phyloP scores from a whole-genome alignment of 1,140 invertebrate genomes.

The Aphidius ervi region DNA sequence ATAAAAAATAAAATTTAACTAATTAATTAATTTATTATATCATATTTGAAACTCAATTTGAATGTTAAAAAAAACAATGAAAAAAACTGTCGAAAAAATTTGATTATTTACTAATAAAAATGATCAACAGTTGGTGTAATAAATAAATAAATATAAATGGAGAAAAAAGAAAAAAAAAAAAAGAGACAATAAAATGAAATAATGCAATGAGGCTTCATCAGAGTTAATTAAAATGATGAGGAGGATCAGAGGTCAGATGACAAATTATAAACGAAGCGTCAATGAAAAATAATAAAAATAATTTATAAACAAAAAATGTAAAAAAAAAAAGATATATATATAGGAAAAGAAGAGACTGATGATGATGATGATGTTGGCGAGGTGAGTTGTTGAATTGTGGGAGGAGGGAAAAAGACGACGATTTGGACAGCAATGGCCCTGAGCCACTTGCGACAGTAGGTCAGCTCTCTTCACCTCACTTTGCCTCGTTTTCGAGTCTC shows the following conservation, averaged over 20 bases:
- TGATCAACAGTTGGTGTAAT: too few relatives aligned
- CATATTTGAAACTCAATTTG: too few relatives aligned
- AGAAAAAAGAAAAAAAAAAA: background rate
- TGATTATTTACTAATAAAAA: too few relatives aligned
- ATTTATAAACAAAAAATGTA: constrained; percentile 9
- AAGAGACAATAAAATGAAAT: too few relatives aligned
- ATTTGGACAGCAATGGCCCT: constrained; percentile 51
- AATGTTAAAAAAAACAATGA: too few relatives aligned
- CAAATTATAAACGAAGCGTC: background rate
- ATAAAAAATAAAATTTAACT: too few relatives aligned
- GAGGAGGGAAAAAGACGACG: constrained; percentile 24
- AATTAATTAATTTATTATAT: too few relatives aligned
- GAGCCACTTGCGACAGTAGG: constrained; percentile 50
- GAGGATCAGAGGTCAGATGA: too few relatives aligned
- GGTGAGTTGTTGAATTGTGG: constrained; percentile 10
- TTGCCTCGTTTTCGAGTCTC: constrained; percentile 28
- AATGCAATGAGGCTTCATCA: too few relatives aligned
- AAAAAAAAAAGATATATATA: constrained; percentile 14
- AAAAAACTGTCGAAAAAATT: too few relatives aligned
- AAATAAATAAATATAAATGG: background rate
- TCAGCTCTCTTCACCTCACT: constrained; percentile 37
- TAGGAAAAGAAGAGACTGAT: constrained; percentile 12
- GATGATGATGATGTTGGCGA: too few relatives aligned
- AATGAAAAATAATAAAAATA: background rate
- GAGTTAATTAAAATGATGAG: too few relatives aligned